phyloP scores from a whole-genome alignment of 2,113 vertebrate species.

The Lophura nycthemera region DNA sequence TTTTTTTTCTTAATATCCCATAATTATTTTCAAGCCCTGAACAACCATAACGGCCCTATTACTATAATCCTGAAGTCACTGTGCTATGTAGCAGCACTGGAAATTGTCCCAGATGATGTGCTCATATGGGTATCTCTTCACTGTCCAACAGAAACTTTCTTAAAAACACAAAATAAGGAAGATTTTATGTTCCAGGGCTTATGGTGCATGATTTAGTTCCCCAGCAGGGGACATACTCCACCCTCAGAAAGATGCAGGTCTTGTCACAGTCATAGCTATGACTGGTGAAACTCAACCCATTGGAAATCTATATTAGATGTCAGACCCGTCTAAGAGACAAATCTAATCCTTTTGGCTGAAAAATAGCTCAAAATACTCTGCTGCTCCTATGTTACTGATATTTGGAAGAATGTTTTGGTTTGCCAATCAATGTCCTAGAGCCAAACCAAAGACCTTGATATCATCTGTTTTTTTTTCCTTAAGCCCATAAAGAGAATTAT shows the following conservation, averaged over 20 bases:
- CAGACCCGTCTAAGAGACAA: slow-evolving; percentile 72
- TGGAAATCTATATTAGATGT: slow-evolving; percentile 80
- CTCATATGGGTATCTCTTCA: neutral
- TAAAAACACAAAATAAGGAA: neutral
- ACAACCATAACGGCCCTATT: neutral
- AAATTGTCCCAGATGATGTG: neutral
- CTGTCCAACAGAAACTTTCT: neutral
- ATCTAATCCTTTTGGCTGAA: slow-evolving; percentile 77
- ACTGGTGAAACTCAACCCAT: slow-evolving; percentile 71
- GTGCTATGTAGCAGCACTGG: neutral
- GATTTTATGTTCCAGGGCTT: neutral
- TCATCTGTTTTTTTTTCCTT: slow-evolving; percentile 60
- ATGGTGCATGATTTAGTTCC: slow-evolving; percentile 15
- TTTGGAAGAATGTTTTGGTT: slow-evolving; percentile 72
- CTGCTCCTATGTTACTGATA: slow-evolving; percentile 68
- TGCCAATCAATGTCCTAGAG: slow-evolving; percentile 66
- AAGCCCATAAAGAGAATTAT: slow-evolving; percentile 46
- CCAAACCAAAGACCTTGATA: slow-evolving; percentile 59
- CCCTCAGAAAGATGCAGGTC: slow-evolving; percentile 44
- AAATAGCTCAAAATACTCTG: slow-evolving; percentile 70
- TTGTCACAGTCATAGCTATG: slow-evolving; percentile 57
- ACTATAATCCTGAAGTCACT: slow-evolving; percentile 1
- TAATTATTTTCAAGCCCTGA: neutral
- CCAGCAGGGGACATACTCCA: slow-evolving; percentile 65
- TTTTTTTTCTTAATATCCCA: neutral